Percentiles rank a stretch among this genome's conserved stretches.
phyloP scores from a whole-genome alignment of 1,140 invertebrate genomes.

The Temnothorax curvispinosus region DNA sequence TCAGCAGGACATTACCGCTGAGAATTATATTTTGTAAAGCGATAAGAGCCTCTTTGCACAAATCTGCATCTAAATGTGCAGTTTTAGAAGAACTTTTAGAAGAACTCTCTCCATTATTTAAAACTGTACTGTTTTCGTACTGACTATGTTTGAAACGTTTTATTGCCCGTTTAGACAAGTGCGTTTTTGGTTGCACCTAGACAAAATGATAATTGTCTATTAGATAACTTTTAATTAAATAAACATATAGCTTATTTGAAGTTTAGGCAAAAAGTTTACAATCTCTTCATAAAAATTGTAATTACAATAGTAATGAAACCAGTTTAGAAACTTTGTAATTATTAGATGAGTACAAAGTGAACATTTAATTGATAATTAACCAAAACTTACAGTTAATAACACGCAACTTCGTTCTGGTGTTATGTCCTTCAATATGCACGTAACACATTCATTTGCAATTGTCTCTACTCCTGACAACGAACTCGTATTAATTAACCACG shows the following conservation, averaged over 20 bases:
- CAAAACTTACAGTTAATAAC: slow-evolving; percentile 69
- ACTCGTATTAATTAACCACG: slow-evolving; percentile 68
- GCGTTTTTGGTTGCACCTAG: slow-evolving; percentile 74
- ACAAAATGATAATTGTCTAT: slow-evolving; percentile 18
- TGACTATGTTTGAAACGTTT: slow-evolving; percentile 77
- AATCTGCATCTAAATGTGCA: slow-evolving; percentile 63
- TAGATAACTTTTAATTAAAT: not conserved
- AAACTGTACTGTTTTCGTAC: slow-evolving; percentile 70
- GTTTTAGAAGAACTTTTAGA: slow-evolving; percentile 19
- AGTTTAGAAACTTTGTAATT: not conserved
- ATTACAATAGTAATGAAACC: not conserved
- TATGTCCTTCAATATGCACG: slow-evolving; percentile 73
- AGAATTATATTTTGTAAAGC: slow-evolving; percentile 76
- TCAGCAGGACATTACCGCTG: slow-evolving; percentile 71
- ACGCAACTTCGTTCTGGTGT: slow-evolving; percentile 73
- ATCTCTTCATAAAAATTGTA: too few species aligned
- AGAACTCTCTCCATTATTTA: slow-evolving; percentile 57
- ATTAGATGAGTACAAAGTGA: not conserved
- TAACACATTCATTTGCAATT: slow-evolving; percentile 68
- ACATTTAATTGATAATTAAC: slow-evolving; percentile 3
- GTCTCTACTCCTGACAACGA: slow-evolving; percentile 75
- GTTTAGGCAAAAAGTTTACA: not conserved
- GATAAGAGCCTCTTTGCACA: slow-evolving; percentile 74
- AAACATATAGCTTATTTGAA: not conserved
- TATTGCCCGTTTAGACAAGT: slow-evolving; percentile 76